A percentile compares a stretch with the other conserved stretches of the same genome.
Conservation (phyloP, 2,888 invertebrate genomes). For the Leucophenga montana region DNA sequence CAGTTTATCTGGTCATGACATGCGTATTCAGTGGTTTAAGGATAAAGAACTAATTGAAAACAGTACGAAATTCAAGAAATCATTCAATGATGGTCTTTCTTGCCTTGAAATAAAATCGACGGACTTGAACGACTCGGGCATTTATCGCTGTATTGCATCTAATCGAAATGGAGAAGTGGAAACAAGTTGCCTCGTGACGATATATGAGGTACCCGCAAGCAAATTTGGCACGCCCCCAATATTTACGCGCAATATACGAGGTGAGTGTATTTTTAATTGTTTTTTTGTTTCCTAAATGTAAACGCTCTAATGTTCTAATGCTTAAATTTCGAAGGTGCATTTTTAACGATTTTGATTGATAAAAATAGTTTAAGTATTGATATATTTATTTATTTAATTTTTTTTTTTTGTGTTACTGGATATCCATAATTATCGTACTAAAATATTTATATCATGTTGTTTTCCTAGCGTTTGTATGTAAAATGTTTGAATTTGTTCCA, state of each 20-base stretch:
- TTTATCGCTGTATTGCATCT: constrained; percentile 85
- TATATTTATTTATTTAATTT: constrained; percentile 9
- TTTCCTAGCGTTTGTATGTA: constrained; percentile 17
- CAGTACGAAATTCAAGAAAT: constrained; percentile 60
- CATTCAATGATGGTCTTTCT: constrained; percentile 78
- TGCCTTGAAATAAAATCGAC: constrained; percentile 83
- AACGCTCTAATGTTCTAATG: constrained; percentile 44
- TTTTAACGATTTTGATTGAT: constrained; percentile 35
- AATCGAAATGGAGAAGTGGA: constrained; percentile 76
- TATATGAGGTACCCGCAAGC: constrained; percentile 71
- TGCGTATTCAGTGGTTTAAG: constrained; percentile 82
- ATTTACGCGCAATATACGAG: constrained; percentile 73
- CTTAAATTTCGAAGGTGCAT: constrained; percentile 35
- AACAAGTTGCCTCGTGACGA: constrained; percentile 71
- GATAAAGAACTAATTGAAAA: constrained; percentile 77
- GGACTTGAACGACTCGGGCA: constrained; percentile 81
- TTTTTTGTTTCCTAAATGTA: constrained; percentile 11
- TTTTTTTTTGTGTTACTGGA: constrained; percentile 7
- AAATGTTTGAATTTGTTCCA: neutral
- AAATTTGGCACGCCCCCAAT: constrained; percentile 71
- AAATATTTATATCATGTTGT: constrained; percentile 15
- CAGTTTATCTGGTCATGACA: constrained; percentile 82
- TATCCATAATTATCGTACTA: neutral
- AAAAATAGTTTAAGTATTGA: constrained; percentile 21
- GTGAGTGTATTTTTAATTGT: constrained; percentile 60